Conservation (phyloP, 2,888 invertebrate genomes). For the Lottia scabra region DNA sequence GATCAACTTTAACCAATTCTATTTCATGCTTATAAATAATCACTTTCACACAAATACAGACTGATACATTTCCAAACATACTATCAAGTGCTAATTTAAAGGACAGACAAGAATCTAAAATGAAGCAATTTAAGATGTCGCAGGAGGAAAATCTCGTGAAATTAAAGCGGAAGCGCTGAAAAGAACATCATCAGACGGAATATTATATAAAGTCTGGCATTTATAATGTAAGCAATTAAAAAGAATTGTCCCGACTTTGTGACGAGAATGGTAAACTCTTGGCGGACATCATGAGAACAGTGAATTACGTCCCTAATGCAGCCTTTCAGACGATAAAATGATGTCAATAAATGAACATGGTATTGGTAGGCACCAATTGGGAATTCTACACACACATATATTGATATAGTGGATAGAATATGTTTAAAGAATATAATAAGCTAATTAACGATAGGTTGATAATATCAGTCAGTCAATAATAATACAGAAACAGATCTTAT, state of each 20-base stretch:
- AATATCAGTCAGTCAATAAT: too few relatives aligned
- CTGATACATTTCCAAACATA: background rate
- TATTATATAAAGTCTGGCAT: background rate
- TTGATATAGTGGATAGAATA: too few relatives aligned
- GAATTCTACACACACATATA: too few relatives aligned
- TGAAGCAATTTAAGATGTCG: background rate
- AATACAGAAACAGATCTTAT: too few relatives aligned
- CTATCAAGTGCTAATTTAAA: background rate
- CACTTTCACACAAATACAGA: background rate
- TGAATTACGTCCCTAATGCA: too few relatives aligned
- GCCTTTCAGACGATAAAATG: too few relatives aligned
- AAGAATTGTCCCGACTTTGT: background rate
- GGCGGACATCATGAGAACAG: too few relatives aligned
- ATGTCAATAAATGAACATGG: too few relatives aligned
- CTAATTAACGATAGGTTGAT: too few relatives aligned
- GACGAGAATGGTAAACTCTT: too few relatives aligned
- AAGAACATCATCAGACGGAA: background rate
- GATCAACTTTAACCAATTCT: background rate
- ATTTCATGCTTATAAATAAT: constrained; percentile 6
- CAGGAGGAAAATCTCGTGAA: background rate
- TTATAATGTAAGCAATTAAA: background rate
- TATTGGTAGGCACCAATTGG: too few relatives aligned
- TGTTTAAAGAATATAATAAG: too few relatives aligned
- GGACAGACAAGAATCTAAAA: background rate
- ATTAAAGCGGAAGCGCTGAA: background rate